Conservation (phyloP, 37 sponge, comb jelly and placozoan species). For the Aplysina aerophoba region DNA sequence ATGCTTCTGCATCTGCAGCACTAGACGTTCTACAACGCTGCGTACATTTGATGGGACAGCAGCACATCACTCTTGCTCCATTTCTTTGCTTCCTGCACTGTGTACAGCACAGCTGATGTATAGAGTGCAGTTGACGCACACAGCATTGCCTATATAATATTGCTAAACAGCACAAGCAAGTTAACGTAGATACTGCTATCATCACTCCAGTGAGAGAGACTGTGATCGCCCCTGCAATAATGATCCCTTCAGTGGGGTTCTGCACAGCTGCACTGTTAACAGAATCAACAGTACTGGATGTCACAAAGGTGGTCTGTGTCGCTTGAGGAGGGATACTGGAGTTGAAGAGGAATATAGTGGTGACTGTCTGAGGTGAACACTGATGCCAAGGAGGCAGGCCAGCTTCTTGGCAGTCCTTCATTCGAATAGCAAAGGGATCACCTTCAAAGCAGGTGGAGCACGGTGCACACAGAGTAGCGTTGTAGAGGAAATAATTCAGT, state of each 20-base stretch:
- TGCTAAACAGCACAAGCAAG: no score
- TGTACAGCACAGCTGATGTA: no score
- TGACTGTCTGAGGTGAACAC: background rate
- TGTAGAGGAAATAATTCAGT: background rate
- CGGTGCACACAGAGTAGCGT: background rate
- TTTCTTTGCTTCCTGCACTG: no score
- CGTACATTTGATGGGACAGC: no score
- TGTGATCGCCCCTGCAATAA: background rate
- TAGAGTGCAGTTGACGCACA: no score
- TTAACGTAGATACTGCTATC: no score
- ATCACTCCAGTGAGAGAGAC: background rate
- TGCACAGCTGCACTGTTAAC: background rate
- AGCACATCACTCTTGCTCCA: no score
- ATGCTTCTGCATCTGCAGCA: no score
- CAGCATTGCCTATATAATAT: no score
- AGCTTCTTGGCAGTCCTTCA: slow-evolving; percentile 9
- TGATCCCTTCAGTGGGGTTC: background rate
- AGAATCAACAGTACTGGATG: background rate
- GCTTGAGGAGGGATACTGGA: background rate
- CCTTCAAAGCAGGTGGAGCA: slow-evolving; percentile 13
- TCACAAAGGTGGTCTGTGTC: background rate
- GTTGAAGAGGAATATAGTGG: background rate
- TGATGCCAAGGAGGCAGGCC: slow-evolving; percentile 15
- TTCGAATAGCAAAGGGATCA: background rate
- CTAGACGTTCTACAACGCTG: no score